A percentile compares a stretch with the other conserved stretches of the same genome.
Evolutionary conservation across 2,888 invertebrate species (phyloP).

Genomic region (Parnassius mnemosyne): DNA sequence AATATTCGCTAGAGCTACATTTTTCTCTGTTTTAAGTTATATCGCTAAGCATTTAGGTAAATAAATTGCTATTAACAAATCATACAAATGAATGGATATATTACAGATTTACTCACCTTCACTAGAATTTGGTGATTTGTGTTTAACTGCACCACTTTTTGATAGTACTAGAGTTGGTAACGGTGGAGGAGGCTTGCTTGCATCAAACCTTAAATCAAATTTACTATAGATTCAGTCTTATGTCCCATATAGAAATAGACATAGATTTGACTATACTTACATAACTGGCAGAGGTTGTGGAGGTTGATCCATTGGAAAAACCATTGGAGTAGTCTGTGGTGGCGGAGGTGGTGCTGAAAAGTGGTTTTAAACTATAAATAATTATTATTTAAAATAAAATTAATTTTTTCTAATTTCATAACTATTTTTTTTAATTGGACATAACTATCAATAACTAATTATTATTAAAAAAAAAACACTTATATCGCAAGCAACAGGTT

Average conservation of each 20-base stretch:
- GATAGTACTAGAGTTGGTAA: constrained; percentile 35
- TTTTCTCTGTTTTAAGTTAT: constrained; percentile 22
- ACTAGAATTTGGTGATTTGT: constrained; percentile 32
- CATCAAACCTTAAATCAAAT: constrained; percentile 48
- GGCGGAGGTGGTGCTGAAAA: constrained; percentile 15
- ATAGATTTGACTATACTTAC: constrained; percentile 9
- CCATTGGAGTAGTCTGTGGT: constrained; percentile 16
- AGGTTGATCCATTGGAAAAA: constrained; percentile 35
- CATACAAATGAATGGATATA: not conserved
- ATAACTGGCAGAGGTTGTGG: constrained; percentile 36
- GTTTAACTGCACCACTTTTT: constrained; percentile 40
- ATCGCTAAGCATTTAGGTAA: constrained; percentile 33
- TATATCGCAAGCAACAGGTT: too few species aligned
- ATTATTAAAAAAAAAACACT: too few species aligned
- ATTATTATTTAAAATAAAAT: too few species aligned
- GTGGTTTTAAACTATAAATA: not conserved
- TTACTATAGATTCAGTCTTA: not conserved
- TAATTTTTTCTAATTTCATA: too few species aligned
- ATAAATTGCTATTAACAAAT: not conserved
- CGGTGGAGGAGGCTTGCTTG: constrained; percentile 58
- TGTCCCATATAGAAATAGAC: constrained; percentile 1
- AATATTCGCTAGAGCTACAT: constrained; percentile 35
- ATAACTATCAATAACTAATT: too few species aligned
- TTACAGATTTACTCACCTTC: constrained; percentile 42
- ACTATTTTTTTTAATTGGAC: too few species aligned